Base-by-base conservation (phyloP, 2,888 invertebrate species). In the Griposia aprilina region DNA sequence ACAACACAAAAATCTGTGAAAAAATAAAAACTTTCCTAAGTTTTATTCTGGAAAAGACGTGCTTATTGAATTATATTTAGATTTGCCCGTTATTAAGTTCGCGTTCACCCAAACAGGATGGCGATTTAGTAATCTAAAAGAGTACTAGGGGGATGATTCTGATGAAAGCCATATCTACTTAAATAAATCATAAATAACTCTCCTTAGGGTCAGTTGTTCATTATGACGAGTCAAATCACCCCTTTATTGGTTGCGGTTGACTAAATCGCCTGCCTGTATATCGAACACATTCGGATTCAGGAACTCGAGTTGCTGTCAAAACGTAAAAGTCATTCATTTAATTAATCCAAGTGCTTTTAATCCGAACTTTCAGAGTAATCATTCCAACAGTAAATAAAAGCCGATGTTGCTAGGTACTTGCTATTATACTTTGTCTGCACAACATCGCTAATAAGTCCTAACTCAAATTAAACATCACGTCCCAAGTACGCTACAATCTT, bases 401-500 rank as follows among this genome's bases (percentile, higher is more conserved):
- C 0, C 23, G 5, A 52, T 30, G 15, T 15, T 13, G 13, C 36
- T 41, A 26, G 8, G 30, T 60, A 60, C 26, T 26, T 26, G 13
- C 2, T 30, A 36, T 23, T 1, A 23, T 15, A 57, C 15, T 11
- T 36, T 36, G 15, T 57, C 15, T 7, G 0, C 63, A n/a, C 15
- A 45, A 59, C 8, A 23, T 68, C 20, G 30, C 8, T 20, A 66
- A 66, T 66, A 52, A 79, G 66, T 80, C 52, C 20, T 26, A 55
- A 67, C 52, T 66, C 52, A n/a, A 82, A 82, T 70, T 82, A 82
- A 69, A 65, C 48, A 23, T 48, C 55, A 48, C 36, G 11, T 20
- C 36, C 13, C 69, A 69, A 74, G 36, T 48, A 50, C 63, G 13
- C n/a, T n/a, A 52, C 30, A 52, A 75, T 55, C 68, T 52, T 59